Percentiles rank a stretch among this genome's conserved stretches.
Evolutionary conservation across 2,797 vertebrate genomes (phyloP).

Genomic region (Oryzias sinensis): DNA sequence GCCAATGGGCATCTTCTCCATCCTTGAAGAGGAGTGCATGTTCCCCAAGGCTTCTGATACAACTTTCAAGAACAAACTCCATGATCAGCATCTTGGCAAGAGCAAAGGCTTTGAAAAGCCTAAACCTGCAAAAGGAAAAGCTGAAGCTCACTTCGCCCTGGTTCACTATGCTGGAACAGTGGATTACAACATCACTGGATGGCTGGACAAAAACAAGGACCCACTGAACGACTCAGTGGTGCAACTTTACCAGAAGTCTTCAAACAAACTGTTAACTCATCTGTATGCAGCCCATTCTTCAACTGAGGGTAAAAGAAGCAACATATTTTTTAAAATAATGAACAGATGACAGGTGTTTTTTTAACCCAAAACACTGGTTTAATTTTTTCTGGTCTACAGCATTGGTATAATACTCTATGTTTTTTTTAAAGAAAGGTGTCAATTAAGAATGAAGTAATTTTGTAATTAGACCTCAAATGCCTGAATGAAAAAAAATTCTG

Average conservation of each 20-base stretch:
- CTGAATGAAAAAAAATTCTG: no score
- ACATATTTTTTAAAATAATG: no score
- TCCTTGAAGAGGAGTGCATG: conserved; percentile 88
- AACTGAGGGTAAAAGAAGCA: not conserved
- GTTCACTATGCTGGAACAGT: conserved; percentile 86
- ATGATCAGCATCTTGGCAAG: conserved; percentile 87
- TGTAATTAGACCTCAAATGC: no score
- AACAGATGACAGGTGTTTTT: not conserved
- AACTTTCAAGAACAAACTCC: conserved; percentile 86
- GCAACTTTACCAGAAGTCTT: conserved; percentile 84
- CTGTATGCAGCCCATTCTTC: conserved; percentile 66
- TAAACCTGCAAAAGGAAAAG: conserved; percentile 80
- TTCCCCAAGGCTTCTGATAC: conserved; percentile 81
- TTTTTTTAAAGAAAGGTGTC: no score
- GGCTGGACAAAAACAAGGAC: conserved; percentile 90
- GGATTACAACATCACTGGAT: conserved; percentile 84
- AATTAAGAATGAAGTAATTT: no score
- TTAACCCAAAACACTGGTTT: no score
- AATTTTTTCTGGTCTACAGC: no score
- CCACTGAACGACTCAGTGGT: conserved; percentile 85
- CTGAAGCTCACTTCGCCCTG: conserved; percentile 85
- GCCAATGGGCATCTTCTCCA: conserved; percentile 77
- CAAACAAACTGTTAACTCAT: conserved; percentile 77
- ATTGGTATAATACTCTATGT: no score
- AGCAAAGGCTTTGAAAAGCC: conserved; percentile 77